Conservation (phyloP, 2,888 invertebrate genomes). For the Phlogophora meticulosa region DNA sequence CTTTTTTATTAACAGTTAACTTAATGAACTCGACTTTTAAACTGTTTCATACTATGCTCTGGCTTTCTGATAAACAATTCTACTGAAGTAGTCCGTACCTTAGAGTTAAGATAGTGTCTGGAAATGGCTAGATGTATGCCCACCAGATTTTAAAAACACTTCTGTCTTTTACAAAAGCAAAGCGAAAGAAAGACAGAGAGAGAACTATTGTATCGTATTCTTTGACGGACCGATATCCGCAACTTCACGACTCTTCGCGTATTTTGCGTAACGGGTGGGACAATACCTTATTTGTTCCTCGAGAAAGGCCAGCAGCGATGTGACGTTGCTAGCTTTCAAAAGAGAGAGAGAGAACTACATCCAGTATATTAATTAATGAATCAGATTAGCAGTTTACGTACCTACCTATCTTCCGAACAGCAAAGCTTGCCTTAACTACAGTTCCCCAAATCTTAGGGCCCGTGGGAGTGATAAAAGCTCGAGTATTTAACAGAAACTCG, state of each 20-base stretch:
- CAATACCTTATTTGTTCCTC: no score
- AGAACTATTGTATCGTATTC: no score
- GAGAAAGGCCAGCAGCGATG: no score
- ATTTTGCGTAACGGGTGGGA: no score
- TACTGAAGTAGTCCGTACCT: not conserved
- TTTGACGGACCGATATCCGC: no score
- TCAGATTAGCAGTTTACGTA: constrained; percentile 27
- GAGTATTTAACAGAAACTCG: constrained; percentile 38
- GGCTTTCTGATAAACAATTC: not conserved
- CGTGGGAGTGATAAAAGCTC: constrained; percentile 46
- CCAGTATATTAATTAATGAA: constrained; percentile 7
- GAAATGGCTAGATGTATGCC: no score
- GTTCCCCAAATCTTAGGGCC: constrained; percentile 33
- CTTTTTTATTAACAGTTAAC: constrained; percentile 11
- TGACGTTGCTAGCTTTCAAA: no score
- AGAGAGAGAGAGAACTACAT: no score
- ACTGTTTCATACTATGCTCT: not conserved
- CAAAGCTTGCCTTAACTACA: constrained; percentile 25
- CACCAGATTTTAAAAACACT: no score
- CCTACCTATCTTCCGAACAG: constrained; percentile 11
- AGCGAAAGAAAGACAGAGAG: not conserved
- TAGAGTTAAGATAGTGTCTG: no score
- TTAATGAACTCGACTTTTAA: not conserved
- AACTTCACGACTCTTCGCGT: no score
- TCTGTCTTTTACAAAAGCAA: not conserved